Evolutionary conservation across 2,797 vertebrate species (phyloP), one percentile per base, ranked within the genome.

Genomic region (Sebastes miniatus): DNA sequence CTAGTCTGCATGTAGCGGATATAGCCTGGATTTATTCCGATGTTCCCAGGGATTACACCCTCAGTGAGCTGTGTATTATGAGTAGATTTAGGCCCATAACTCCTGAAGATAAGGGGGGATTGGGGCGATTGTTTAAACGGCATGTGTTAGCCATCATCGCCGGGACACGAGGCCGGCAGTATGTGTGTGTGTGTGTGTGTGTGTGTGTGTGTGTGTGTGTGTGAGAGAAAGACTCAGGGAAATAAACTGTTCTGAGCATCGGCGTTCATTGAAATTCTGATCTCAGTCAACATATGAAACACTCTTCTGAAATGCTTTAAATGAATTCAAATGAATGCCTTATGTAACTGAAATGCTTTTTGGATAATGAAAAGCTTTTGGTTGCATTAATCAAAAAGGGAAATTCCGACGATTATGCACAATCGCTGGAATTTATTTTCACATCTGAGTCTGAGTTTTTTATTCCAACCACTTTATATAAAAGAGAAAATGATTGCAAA

Each of bases 41-140:
- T 94, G 92, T 95, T 95, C 92, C 73, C 74, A 34, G 92, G 93
- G 94, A 95, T 95, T 95, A 95, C 87, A 74, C 70, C 87, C 91
- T 91, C 89, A 84, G 87, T 93, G 92, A 94, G 90, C 93, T 89
- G 69, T 92, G 92, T 92, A 94, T 95, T 95, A 95, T 90, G 91
- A 91, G 90, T 86, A 91, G 93, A 93, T 95, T 95, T 93, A 92
- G 91, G 64, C 74, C 89, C 89, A 91, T 94, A 94, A 93, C 92
- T 93, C 91, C 92, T 88, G 86, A 93, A 90, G 92, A 93, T 94
- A 90, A 91, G 84, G 86, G 81, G 65, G 92, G 92, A 92, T 92
- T 91, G 88, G 83, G 83, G 74, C 77, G 86, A 93, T 93, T 94
- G 92, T 95, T 95, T 91, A 87, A 93, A 91, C 79, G 83, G 89